Base-by-base conservation (phyloP, 2,888 invertebrate genomes). In the Amiota mariae region DNA sequence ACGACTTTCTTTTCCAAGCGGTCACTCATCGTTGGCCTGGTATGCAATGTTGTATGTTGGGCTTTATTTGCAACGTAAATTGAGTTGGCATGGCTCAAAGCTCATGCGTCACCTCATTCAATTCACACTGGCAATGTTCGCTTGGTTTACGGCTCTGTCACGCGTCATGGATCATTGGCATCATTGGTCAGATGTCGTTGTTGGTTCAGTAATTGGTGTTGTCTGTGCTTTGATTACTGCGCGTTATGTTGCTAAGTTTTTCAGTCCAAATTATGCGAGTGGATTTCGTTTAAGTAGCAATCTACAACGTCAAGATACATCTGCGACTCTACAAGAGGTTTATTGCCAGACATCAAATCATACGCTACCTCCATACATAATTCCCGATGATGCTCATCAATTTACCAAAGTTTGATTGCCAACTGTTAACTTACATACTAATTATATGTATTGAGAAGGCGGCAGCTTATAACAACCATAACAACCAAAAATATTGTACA, bases 1-100 rank as follows among this genome's bases (percentile, higher is more conserved):
- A 91, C 92, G 95, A 79, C 92, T 97, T 74, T 97, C 97, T 36
- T 97, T 97, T 90, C 97, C 97, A 72, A 97, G 96, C 76, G 97
- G 97, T 20, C 97, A 97, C 90, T 95, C 97, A 11, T 96, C 96
- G 8, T 94, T 97, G 91, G 94, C 95, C 12, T 94, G 95, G 81
- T 97, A 94, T 86, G 93, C 95, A 56, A 95, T 96, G 94, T 88
- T 96, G 67, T 97, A 95, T 91, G 92, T 95, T 82, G 93, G 93
- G 84, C 92, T 98, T 77, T 98, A 98, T 89, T 91, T 98, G 18
- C 97, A 98, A 86, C 92, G 94, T 70, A 93, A 96, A 59, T 92
- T 97, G 89, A 94, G 92, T 8, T 96, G 96, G 94, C 92, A 93
- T 74, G 93, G 95, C 20, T 94, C 95, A 66, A 94, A 94, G 87